These are phyloP conservation scores for Anoura caudifer DNA, from an alignment of 2,113 vertebrate species.

Conservation along the genomic window DNA sequence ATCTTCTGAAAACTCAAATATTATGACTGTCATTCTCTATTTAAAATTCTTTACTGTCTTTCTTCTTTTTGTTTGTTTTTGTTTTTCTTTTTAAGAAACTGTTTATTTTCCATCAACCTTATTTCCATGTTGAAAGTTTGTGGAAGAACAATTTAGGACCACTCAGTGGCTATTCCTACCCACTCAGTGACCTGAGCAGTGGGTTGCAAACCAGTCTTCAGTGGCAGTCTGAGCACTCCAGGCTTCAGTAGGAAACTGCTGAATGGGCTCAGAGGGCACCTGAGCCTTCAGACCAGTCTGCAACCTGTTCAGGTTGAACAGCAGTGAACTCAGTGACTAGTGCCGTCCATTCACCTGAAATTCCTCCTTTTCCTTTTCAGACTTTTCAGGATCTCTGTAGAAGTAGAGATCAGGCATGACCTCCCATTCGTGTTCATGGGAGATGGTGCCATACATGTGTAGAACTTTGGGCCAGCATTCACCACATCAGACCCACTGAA, in stretches of 20 bases:
- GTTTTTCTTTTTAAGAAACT: neutral
- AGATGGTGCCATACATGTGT: neutral
- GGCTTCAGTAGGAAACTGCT: neutral
- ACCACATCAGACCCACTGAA: neutral
- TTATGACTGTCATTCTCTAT: neutral
- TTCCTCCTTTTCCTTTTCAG: neutral
- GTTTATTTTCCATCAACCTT: neutral
- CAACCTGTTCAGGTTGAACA: neutral
- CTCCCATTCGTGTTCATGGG: neutral
- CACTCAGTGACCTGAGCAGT: neutral
- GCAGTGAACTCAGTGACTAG: neutral
- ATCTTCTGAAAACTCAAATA: neutral
- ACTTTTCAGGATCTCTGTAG: neutral
- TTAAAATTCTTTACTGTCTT: neutral
- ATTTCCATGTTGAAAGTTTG: neutral
- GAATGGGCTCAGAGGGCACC: neutral
- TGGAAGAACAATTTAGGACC: neutral
- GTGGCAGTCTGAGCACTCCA: neutral
- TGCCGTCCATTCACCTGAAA: neutral
- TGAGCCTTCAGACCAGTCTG: neutral
- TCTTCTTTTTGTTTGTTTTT: neutral
- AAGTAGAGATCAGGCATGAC: neutral
- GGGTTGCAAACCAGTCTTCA: neutral
- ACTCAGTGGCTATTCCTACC: neutral
- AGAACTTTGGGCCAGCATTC: neutral